These are phyloP conservation scores for Subanguina moxae DNA, from an alignment of 1,140 invertebrate genomes.

Conservation along the genomic window DNA sequence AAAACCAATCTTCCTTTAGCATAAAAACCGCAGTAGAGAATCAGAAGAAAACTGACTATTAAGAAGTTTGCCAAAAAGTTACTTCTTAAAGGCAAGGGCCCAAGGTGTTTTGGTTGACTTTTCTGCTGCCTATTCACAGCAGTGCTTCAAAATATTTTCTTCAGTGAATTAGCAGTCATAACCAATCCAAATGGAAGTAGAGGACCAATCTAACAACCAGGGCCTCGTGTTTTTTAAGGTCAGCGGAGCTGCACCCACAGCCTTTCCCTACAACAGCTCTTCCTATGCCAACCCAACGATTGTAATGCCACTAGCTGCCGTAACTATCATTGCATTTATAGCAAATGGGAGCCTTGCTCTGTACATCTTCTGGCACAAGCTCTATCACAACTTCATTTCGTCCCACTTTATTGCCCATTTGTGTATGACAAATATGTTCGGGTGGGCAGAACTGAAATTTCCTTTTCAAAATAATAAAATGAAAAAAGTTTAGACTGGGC, in stretches of 20 bases:
- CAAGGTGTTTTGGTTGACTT: too few relatives aligned
- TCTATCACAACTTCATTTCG: slow-evolving; percentile 58
- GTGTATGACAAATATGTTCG: slow-evolving; percentile 57
- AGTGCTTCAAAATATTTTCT: too few relatives aligned
- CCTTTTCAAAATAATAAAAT: background rate
- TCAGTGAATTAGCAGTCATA: too few relatives aligned
- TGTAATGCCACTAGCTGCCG: slow-evolving; percentile 24
- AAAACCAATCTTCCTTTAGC: slow-evolving; percentile 5
- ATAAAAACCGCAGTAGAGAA: background rate
- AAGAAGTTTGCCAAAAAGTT: too few relatives aligned
- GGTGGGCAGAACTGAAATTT: background rate
- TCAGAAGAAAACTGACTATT: too few relatives aligned
- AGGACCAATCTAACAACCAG: background rate
- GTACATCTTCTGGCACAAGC: slow-evolving; percentile 51
- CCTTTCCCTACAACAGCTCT: slow-evolving; percentile 32
- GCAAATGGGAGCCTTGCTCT: slow-evolving; percentile 42
- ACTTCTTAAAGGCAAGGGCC: too few relatives aligned
- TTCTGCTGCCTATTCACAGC: too few relatives aligned
- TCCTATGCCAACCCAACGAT: slow-evolving; percentile 34
- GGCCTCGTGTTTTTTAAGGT: slow-evolving; percentile 5
- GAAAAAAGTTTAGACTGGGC: slow-evolving; percentile 18
- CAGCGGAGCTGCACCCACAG: slow-evolving; percentile 9
- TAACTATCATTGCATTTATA: slow-evolving; percentile 43
- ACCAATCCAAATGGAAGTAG: background rate
- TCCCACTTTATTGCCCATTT: slow-evolving; percentile 57